Evolutionary conservation across 2,113 vertebrate species (phyloP).

Genomic region (Emydura subglobosa): DNA sequence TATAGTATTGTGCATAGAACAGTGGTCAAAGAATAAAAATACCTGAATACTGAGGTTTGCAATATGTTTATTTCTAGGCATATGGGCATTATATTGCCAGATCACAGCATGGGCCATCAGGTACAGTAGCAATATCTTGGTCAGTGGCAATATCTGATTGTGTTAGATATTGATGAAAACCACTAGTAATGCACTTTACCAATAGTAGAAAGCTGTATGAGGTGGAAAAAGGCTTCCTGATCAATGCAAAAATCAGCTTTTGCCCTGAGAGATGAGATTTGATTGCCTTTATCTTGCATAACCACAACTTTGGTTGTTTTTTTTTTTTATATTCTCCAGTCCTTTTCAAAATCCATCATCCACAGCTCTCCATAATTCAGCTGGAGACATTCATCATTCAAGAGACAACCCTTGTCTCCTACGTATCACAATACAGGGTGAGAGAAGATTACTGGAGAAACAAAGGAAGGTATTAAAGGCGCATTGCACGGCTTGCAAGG

Average conservation of each 20-base stretch:
- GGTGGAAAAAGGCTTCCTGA: neutral
- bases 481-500: neutral
- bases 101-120: neutral
- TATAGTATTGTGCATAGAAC: neutral
- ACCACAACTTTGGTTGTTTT: neutral
- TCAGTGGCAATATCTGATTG: neutral
- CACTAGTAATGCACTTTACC: neutral
- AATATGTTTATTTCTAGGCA: neutral
- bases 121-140: neutral
- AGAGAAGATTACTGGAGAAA: neutral
- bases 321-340: neutral
- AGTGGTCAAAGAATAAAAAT: neutral
- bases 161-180: neutral
- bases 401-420: neutral
- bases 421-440: neutral
- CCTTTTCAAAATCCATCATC: neutral
- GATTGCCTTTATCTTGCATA: neutral
- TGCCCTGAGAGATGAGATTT: neutral
- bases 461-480: neutral
- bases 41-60: neutral
- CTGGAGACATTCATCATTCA: neutral
- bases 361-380: neutral
- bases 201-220: neutral
- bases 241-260: neutral
- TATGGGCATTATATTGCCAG: fast-evolving